Base-by-base conservation (phyloP, 2,888 invertebrate genomes). In the Amphiduros pacificus region DNA sequence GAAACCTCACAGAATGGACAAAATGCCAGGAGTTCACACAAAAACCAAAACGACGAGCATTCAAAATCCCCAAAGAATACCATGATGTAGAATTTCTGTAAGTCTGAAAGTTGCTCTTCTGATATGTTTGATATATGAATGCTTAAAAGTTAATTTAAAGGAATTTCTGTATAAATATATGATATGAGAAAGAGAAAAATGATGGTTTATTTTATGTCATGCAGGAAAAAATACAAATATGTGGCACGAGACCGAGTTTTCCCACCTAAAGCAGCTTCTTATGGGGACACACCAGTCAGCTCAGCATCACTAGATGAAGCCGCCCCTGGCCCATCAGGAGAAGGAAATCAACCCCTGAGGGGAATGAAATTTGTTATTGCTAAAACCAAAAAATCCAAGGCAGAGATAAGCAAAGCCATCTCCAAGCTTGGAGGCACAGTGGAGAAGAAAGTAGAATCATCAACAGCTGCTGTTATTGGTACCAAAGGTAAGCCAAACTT, bases 1-100 rank as follows among this genome's bases (percentile, higher is more conserved):
- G 94, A 29, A 85, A 90, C 77, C 73, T 92, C 32, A 90, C 89
- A 14, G 95, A 94, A 77, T 98, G 94, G 94, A 90, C 92, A 0
- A 92, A 92, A 81, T 98, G 98, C 81, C 86, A 87, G 59, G 87
- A 89, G 73, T 80, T 88, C 3, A 87, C 89, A 0, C 88, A 88
- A 72, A 87, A 88, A 48, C 97, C 97, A 0, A 85, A 88, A 66
- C 86, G 95, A 62, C 85, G 76, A 5, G 83, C 88, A 6, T 91
- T 94, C 78, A 85, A 83, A 70, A 82, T 96, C 20, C 91, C 94
- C 0, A 73, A 83, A 0, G 85, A 86, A 0, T 84, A 89, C 22
- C 86, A 87, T 69, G 84, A 86, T 41, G 80, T 79, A 1, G 76
- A 70, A 6, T 68, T 75, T 54, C 65, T 82, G 78, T 80, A 69